Evolutionary conservation across 2,113 vertebrate species (phyloP).

Genomic region (Microcebus lehilahytsara): DNA sequence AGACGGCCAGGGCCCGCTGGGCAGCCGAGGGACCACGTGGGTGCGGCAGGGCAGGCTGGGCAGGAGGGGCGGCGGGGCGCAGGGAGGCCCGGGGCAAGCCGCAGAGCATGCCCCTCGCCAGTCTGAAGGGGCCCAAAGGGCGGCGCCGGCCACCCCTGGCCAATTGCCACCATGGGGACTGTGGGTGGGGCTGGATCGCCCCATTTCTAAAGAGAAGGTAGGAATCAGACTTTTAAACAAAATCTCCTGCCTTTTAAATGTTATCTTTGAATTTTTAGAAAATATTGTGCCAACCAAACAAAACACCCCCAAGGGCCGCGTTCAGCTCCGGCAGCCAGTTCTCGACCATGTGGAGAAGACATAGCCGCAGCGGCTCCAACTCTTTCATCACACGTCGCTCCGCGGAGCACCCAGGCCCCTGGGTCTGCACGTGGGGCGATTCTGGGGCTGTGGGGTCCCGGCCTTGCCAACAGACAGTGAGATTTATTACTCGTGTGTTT

Average conservation of each 20-base stretch:
- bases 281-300: not conserved
- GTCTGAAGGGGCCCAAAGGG: not conserved
- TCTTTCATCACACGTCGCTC: not conserved
- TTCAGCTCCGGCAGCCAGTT: not conserved
- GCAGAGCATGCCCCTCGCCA: rapidly evolving
- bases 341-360: not conserved
- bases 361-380: rapidly evolving
- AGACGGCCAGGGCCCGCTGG: not conserved
- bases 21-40: not conserved
- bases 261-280: not conserved
- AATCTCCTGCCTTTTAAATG: not conserved
- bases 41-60: rapidly evolving
- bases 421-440: rapidly evolving
- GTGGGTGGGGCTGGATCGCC: rapidly evolving
- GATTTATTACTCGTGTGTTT: not conserved
- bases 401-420: too few relatives aligned
- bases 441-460: rapidly evolving
- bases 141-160: rapidly evolving
- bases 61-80: not conserved
- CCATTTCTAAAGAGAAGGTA: not conserved
- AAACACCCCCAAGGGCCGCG: rapidly evolving
- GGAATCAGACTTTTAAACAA: not conserved
- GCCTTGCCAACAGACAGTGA: not conserved
- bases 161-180: rapidly evolving
- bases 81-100: rapidly evolving